phyloP scores from a whole-genome alignment of 2,113 vertebrate genomes.

The Phalacrocorax brasilianus region DNA sequence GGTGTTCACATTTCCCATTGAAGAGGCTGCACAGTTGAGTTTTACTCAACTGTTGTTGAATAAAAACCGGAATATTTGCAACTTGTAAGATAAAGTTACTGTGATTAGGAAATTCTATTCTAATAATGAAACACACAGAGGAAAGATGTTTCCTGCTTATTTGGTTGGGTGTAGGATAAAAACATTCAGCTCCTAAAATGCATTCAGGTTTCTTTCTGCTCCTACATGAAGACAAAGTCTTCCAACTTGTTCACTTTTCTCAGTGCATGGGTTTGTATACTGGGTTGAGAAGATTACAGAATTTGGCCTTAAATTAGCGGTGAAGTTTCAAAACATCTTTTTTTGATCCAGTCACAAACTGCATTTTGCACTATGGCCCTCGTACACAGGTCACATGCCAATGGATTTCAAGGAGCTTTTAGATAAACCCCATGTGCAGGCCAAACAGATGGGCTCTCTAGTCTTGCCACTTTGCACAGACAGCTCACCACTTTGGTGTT shows the following conservation, averaged over 20 bases:
- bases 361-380: background rate
- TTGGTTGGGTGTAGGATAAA: background rate
- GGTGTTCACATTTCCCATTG: background rate
- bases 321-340: background rate
- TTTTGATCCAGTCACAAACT: background rate
- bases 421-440: background rate
- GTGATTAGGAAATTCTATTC: background rate
- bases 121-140: background rate
- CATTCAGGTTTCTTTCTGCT: background rate
- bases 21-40: background rate
- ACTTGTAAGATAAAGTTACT: background rate
- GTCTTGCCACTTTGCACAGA: background rate
- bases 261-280: background rate
- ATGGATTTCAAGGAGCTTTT: background rate
- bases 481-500: background rate
- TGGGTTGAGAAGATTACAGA: background rate
- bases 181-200: background rate
- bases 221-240: background rate
- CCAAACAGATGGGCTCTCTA: background rate
- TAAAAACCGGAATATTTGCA: background rate
- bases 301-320: background rate
- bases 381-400: background rate
- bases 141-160: background rate
- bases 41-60: background rate
- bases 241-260: background rate